Conservation (phyloP, 2,888 invertebrate species). For the Sepioteuthis lessoniana region DNA sequence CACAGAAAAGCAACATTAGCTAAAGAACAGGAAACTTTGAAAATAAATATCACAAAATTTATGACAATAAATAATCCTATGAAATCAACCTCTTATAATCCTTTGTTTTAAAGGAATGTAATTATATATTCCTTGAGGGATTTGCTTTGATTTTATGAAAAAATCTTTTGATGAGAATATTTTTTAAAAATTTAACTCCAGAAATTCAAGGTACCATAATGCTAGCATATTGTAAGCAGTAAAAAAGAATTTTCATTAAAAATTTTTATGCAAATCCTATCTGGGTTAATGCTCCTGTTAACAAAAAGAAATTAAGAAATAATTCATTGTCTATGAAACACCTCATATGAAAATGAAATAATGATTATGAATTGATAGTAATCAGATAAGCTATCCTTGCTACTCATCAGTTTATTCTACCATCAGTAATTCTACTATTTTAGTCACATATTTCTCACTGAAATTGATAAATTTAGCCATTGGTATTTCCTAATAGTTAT, state of each 20-base stretch:
- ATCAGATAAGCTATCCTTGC: too few relatives aligned
- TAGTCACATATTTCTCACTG: too few relatives aligned
- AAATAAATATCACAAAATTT: neutral
- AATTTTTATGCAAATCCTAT: neutral
- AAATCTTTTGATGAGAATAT: neutral
- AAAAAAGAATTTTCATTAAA: neutral
- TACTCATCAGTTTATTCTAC: too few relatives aligned
- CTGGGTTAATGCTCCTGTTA: neutral
- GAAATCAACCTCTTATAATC: neutral
- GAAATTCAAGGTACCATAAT: neutral
- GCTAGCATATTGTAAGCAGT: neutral
- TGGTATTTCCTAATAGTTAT: too few relatives aligned
- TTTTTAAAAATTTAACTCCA: neutral
- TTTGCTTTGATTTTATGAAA: neutral
- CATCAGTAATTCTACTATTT: too few relatives aligned
- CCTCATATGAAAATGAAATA: too few relatives aligned
- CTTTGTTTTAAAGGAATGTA: neutral
- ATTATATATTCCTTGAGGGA: too few relatives aligned
- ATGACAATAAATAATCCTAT: too few relatives aligned
- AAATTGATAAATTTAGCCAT: too few relatives aligned
- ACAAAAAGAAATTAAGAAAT: too few relatives aligned
- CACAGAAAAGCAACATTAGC: neutral
- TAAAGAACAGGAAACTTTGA: neutral
- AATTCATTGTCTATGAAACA: too few relatives aligned
- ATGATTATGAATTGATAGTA: too few relatives aligned